A percentile compares a stretch with the other conserved stretches of the same genome.
Conservation (phyloP, 2,113 vertebrate genomes). For the Otolemur garnettii region DNA sequence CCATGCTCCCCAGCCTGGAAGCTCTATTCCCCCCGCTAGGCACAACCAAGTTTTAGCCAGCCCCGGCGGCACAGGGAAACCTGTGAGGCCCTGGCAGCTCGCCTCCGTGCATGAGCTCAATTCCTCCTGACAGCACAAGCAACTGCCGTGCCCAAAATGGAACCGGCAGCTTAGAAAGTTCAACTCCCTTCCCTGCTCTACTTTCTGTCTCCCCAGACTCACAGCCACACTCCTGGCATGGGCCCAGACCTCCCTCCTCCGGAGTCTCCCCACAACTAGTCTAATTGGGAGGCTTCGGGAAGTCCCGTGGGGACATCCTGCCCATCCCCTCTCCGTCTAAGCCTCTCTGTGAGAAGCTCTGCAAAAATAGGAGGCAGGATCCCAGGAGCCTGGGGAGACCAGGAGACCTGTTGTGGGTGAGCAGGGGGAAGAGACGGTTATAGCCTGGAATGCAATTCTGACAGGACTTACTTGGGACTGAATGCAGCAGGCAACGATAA, state of each 20-base stretch:
- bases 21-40: not conserved
- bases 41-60: not conserved
- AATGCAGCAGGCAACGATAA: not conserved
- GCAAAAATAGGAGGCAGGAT: conserved; percentile 60
- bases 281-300: conserved; percentile 78
- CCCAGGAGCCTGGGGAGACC: not conserved
- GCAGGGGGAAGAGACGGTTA: not conserved
- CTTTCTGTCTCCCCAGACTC: conserved; percentile 68
- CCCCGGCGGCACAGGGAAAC: not conserved
- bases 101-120: conserved; percentile 52
- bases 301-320: conserved; percentile 66
- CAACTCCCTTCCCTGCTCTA: conserved; percentile 66
- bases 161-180: conserved; percentile 72
- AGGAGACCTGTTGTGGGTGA: not conserved
- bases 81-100: conserved; percentile 12
- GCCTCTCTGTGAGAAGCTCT: conserved; percentile 34
- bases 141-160: conserved; percentile 57
- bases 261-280: conserved; percentile 69
- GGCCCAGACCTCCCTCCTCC: conserved; percentile 74
- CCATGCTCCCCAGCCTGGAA: not conserved
- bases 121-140: conserved; percentile 71
- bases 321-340: conserved; percentile 59
- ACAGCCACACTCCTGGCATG: conserved; percentile 66
- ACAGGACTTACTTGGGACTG: not conserved
- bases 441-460: not conserved